A percentile compares a stretch with the other conserved stretches of the same genome.
Evolutionary conservation across 2,113 vertebrate species (phyloP).

Genomic region (Ptilonorhynchus violaceus): DNA sequence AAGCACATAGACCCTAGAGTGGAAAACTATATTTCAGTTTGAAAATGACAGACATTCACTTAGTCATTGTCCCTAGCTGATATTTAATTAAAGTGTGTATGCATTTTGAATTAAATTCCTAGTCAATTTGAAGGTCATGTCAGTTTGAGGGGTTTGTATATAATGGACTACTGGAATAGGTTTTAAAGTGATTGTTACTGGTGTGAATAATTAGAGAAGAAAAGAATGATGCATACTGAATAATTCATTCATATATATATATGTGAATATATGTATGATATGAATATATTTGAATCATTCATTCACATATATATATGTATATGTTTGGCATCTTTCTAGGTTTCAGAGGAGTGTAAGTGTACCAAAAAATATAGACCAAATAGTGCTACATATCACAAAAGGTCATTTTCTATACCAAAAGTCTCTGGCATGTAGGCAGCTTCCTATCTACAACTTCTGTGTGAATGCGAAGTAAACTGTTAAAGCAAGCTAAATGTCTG

Average conservation of each 20-base stretch:
- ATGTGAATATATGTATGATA: too few relatives aligned
- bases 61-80: slow-evolving; percentile 40
- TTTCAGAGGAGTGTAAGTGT: neutral
- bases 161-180: slow-evolving; percentile 4
- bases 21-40: slow-evolving; percentile 27
- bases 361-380: neutral
- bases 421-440: neutral
- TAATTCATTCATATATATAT: neutral
- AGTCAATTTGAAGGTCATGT: slow-evolving; percentile 52
- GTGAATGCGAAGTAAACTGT: neutral
- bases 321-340: neutral
- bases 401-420: neutral
- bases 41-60: slow-evolving; percentile 42
- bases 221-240: neutral
- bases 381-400: neutral
- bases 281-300: neutral
- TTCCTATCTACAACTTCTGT: neutral
- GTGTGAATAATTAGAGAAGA: neutral
- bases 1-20: neutral
- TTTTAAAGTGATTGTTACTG: slow-evolving; percentile 36
- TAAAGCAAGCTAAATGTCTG: neutral
- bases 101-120: slow-evolving; percentile 46
- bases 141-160: slow-evolving; percentile 39
- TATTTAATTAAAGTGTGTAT: slow-evolving; percentile 60
- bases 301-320: neutral